These are phyloP conservation scores for Bruchidius siliquastri DNA, from an alignment of 2,888 invertebrate genomes.

Conservation along the genomic window DNA sequence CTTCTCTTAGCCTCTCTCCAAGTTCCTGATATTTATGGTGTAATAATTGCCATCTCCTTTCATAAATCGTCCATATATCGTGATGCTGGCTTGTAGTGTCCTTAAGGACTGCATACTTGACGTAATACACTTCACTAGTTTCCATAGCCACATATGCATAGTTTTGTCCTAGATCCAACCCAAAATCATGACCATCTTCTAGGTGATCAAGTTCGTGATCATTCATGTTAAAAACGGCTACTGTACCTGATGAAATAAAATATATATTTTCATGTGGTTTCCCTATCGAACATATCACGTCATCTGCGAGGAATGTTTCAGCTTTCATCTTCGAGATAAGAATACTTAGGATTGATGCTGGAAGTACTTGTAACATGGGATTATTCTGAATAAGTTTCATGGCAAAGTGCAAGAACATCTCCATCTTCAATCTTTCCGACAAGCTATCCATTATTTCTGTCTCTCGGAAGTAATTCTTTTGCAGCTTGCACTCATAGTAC, in stretches of 20 bases:
- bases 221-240: constrained; percentile 43
- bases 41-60: not conserved
- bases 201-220: constrained; percentile 52
- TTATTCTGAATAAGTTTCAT: constrained; percentile 48
- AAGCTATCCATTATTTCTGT: constrained; percentile 35
- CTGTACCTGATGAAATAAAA: constrained; percentile 51
- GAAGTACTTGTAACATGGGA: constrained; percentile 45
- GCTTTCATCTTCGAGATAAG: constrained; percentile 13
- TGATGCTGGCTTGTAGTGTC: not conserved
- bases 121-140: not conserved
- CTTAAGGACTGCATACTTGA: not conserved
- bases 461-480: constrained; percentile 53
- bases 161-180: constrained; percentile 26
- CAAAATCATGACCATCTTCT: constrained; percentile 53
- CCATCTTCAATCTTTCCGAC: constrained; percentile 42
- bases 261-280: constrained; percentile 47
- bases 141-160: not conserved
- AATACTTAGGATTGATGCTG: constrained; percentile 39
- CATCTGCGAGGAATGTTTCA: constrained; percentile 22
- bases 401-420: constrained; percentile 47
- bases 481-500: constrained; percentile 53
- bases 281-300: constrained; percentile 46
- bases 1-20: not conserved
- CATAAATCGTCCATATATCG: not conserved
- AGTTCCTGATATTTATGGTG: not conserved